A percentile compares a stretch with the other conserved stretches of the same genome.
Evolutionary conservation across 2,113 vertebrate genomes (phyloP).

Genomic region (Phocoena phocoena): DNA sequence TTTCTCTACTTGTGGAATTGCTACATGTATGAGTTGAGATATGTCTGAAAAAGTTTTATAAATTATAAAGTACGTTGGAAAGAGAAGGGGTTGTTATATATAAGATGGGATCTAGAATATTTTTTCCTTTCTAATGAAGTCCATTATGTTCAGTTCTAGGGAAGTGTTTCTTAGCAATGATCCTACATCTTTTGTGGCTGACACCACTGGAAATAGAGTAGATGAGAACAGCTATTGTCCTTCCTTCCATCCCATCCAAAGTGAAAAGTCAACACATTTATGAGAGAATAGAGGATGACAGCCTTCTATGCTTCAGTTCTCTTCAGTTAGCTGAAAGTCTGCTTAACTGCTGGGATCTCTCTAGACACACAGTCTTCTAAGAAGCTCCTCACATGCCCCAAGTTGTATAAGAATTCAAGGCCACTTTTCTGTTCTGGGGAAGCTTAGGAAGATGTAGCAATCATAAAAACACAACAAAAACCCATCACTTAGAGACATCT

Average conservation of each 20-base stretch:
- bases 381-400: not conserved
- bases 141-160: not conserved
- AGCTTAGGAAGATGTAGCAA: not conserved
- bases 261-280: not conserved
- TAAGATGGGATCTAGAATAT: not conserved
- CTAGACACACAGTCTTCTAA: not conserved
- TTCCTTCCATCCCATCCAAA: not conserved
- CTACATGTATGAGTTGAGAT: not conserved
- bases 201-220: not conserved
- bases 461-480: not conserved
- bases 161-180: not conserved
- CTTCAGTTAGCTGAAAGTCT: not conserved
- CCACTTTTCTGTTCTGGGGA: not conserved
- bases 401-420: not conserved
- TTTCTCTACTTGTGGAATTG: not conserved
- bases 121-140: slow-evolving; percentile 7
- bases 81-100: not conserved
- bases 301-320: not conserved
- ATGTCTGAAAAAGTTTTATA: not conserved
- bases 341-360: not conserved
- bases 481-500: rapidly evolving
- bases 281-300: not conserved
- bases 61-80: not conserved
- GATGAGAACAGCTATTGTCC: not conserved
- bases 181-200: not conserved